Conservation (phyloP, 2,113 vertebrate genomes). For the Dipodomys stephensi region DNA sequence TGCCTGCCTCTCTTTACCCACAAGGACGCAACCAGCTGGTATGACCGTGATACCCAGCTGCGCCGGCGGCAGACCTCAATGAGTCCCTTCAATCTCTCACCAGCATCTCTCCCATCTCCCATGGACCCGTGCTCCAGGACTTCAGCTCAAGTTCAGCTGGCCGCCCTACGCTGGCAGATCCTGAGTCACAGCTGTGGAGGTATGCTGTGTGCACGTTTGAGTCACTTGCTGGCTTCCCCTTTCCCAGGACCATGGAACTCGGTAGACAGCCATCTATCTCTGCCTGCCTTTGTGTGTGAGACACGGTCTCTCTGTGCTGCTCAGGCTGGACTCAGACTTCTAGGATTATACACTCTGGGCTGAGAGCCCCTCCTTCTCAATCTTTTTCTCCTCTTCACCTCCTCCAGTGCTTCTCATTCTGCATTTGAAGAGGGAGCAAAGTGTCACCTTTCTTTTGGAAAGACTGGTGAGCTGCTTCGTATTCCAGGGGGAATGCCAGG, state of each 20-base stretch:
- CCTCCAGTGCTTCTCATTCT: neutral
- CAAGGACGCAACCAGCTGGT: neutral
- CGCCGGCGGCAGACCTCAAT: neutral
- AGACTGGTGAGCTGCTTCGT: neutral
- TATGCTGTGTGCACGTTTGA: neutral
- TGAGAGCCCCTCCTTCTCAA: neutral
- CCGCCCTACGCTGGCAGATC: rapidly evolving
- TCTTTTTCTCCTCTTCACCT: neutral
- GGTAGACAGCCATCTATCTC: no score
- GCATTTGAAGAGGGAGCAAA: neutral
- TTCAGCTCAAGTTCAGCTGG: neutral
- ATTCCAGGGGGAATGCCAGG: neutral
- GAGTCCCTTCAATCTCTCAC: neutral
- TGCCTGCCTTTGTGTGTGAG: neutral
- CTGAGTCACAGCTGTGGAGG: slow-evolving; percentile 40
- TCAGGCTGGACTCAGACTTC: neutral
- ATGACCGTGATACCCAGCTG: no score
- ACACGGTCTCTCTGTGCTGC: neutral
- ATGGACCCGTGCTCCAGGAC: neutral
- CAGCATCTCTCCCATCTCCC: neutral
- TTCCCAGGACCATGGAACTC: rapidly evolving
- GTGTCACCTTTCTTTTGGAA: neutral
- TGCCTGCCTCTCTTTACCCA: neutral
- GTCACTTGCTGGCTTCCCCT: slow-evolving; percentile 16
- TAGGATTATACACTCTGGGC: neutral